Evolutionary conservation across 2,113 vertebrate genomes (phyloP).

Genomic region (Terrapene triunguis): DNA sequence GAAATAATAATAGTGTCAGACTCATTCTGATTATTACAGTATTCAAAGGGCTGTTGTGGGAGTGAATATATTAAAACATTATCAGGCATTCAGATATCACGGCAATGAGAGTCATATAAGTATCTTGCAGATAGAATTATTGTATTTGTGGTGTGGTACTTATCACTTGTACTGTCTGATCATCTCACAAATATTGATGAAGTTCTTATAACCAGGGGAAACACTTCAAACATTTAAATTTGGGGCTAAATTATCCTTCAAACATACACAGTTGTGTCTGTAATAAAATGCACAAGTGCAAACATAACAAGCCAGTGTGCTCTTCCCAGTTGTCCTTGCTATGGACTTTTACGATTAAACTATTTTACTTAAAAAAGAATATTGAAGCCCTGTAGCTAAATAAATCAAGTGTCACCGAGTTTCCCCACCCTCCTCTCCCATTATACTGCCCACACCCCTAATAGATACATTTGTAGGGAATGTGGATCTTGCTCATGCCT

Average conservation of each 20-base stretch:
- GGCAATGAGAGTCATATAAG: background rate
- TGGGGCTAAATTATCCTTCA: background rate
- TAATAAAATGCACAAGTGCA: background rate
- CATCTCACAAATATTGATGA: background rate
- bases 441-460: background rate
- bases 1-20: background rate
- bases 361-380: background rate
- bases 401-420: background rate
- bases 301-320: background rate
- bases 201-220: background rate
- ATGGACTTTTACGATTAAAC: no score
- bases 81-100: background rate
- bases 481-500: background rate
- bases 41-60: background rate
- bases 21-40: background rate
- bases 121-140: background rate
- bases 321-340: background rate
- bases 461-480: no score
- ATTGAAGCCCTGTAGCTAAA: background rate
- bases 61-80: fast-evolving
- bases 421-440: background rate
- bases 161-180: fast-evolving
- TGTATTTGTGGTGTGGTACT: background rate
- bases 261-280: background rate
- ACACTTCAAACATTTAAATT: background rate